Evolutionary conservation across 1,140 invertebrate genomes (phyloP).

Genomic region (Diabrotica undecimpunctata): DNA sequence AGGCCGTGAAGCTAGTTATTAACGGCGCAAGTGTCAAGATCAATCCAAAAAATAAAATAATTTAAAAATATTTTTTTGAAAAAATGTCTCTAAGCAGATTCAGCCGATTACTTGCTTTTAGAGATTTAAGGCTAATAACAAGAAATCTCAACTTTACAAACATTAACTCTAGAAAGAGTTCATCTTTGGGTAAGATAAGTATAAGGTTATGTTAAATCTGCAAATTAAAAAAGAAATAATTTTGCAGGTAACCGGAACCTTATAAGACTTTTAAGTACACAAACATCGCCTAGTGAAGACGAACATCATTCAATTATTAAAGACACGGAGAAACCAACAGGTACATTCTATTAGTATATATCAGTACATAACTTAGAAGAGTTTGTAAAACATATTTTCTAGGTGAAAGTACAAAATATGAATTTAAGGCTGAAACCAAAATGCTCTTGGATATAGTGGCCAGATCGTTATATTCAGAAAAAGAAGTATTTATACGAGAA

Average conservation of each 20-base stretch:
- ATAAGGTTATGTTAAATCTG: slow-evolving; percentile 4
- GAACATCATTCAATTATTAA: slow-evolving; percentile 54
- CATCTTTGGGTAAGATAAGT: background rate
- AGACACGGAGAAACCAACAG: slow-evolving; percentile 56
- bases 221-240: background rate
- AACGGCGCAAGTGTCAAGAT: too few species aligned
- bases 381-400: too few species aligned
- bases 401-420: slow-evolving; percentile 59
- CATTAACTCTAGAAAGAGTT: background rate
- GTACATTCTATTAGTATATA: slow-evolving; percentile 32
- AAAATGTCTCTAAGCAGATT: slow-evolving; percentile 9
- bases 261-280: slow-evolving; percentile 22
- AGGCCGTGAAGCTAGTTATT: too few species aligned
- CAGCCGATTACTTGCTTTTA: slow-evolving; percentile 11
- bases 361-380: too few species aligned
- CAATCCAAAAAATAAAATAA: too few species aligned
- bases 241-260: slow-evolving; percentile 10
- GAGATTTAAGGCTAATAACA: background rate
- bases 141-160: background rate
- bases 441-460: slow-evolving; percentile 97
- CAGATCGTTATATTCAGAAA: slow-evolving; percentile 94
- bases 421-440: slow-evolving; percentile 95
- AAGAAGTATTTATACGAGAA: slow-evolving; percentile 95
- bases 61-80: background rate
- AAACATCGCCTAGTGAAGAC: slow-evolving; percentile 23